Base-by-base conservation (phyloP, 2,797 vertebrate species). In the Menidia menidia region DNA sequence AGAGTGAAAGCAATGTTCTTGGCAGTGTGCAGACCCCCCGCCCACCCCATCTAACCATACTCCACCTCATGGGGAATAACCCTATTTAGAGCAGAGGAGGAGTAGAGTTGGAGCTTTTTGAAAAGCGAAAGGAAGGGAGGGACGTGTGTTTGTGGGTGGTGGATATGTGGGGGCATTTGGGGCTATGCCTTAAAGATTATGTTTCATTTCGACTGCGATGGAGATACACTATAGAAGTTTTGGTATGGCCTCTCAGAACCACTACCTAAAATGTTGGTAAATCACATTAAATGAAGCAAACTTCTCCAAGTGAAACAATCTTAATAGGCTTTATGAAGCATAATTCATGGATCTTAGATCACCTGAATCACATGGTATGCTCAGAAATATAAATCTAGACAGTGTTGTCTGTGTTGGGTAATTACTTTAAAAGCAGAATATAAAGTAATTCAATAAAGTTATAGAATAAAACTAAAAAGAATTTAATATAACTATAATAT, bases 1-100 rank as follows among this genome's bases (percentile, higher is more conserved):
- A 67, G 70, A 63, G 73, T 51, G 69, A 56, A 69, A 66, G 63
- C 66, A 75, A 73, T 71, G 71, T 47, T 70, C 56, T 84, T 84
- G 86, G 83, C 81, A 87, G 78, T 86, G 80, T 82, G 83, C 58
- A 77, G 58, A 77, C 60, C 63, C 75, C 59, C 57, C 47, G 15
- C 12, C 61, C 32, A 57, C 41, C 42, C 13, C 52, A 13, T 42
- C 51, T 42, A 33, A 33, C 52, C 42, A 8, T 45, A 45, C 64
- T 60, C 35, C 72, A 68, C 68, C 66, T 84, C 52, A 70, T 74
- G 67, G 79, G 83, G 78, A 92, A 72, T 73, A 90, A 87, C 78
- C 30, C 80, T 87, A 86, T 91, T 90, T 87, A 87, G 81, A 85
- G 73, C 64, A 73, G 58, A 85, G 76, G 78, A 71, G 33, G 77